Evolutionary conservation across 1,140 invertebrate species (phyloP).

Genomic region (Drosophila tsacasi): DNA sequence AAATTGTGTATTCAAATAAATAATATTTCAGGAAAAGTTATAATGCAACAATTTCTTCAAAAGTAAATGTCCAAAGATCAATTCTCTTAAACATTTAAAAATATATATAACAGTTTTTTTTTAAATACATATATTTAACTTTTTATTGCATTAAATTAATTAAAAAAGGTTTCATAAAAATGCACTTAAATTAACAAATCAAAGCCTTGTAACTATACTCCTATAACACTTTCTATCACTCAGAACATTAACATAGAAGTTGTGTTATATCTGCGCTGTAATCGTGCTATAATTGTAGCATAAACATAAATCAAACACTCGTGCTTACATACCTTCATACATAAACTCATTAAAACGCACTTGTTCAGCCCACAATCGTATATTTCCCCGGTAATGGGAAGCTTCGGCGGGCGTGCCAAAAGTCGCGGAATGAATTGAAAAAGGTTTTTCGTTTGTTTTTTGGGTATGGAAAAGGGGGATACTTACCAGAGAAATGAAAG

Average conservation of each 20-base stretch:
- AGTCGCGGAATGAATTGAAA: constrained; percentile 31
- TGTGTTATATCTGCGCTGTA: background rate
- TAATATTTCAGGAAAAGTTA: background rate
- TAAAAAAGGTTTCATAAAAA: background rate
- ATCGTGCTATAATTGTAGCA: constrained; percentile 17
- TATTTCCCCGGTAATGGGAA: constrained; percentile 29
- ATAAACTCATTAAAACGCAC: constrained; percentile 24
- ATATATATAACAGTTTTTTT: no score
- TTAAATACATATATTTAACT: no score
- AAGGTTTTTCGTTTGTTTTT: constrained; percentile 6
- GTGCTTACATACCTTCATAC: background rate
- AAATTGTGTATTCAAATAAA: background rate
- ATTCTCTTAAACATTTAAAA: no score
- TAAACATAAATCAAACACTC: constrained; percentile 27
- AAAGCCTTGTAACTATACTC: background rate
- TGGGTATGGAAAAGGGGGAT: background rate
- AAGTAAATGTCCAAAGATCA: background rate
- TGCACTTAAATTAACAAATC: background rate
- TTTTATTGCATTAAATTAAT: background rate
- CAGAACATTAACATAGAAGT: background rate
- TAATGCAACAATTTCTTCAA: background rate
- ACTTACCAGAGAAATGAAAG: background rate
- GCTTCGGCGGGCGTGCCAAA: constrained; percentile 31
- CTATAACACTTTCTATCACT: background rate
- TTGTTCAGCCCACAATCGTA: constrained; percentile 27